Evolutionary conservation across 2,113 vertebrate genomes (phyloP).

Genomic region (Cnemophilus loriae): DNA sequence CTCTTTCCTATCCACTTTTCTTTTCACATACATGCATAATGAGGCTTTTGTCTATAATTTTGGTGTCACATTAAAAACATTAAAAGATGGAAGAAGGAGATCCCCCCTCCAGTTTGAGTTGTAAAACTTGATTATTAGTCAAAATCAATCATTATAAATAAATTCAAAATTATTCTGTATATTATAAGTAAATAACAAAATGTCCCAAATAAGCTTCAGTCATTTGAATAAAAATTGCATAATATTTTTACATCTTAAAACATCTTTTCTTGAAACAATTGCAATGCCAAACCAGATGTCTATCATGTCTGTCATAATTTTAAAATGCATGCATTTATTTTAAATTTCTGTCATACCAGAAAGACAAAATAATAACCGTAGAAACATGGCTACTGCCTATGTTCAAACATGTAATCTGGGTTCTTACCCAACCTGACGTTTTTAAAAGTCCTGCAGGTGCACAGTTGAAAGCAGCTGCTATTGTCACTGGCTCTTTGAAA

Average conservation of each 20-base stretch:
- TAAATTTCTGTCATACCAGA: background rate
- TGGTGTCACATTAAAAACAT: slow-evolving; percentile 20
- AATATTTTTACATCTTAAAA: background rate
- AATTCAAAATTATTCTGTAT: background rate
- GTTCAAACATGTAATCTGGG: background rate
- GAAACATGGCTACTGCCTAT: background rate
- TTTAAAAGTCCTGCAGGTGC: slow-evolving; percentile 2
- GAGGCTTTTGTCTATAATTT: slow-evolving; percentile 45
- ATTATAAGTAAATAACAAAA: background rate
- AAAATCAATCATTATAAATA: background rate
- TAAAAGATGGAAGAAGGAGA: background rate
- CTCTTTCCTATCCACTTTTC: slow-evolving; percentile 48
- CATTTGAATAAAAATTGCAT: background rate
- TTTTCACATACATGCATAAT: slow-evolving; percentile 23
- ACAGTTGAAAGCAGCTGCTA: slow-evolving; percentile 39
- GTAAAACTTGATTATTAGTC: background rate
- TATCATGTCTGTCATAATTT: background rate
- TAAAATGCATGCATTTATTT: background rate
- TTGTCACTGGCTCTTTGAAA: slow-evolving; percentile 33
- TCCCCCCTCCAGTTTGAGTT: background rate
- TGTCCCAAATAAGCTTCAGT: background rate
- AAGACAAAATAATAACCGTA: slow-evolving; percentile 9
- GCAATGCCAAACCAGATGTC: background rate
- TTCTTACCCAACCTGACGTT: background rate
- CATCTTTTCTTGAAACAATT: background rate